Evolutionary conservation across 1,140 invertebrate genomes (phyloP), one percentile per base, ranked within the genome.

Genomic region (Diachasma alloeum): DNA sequence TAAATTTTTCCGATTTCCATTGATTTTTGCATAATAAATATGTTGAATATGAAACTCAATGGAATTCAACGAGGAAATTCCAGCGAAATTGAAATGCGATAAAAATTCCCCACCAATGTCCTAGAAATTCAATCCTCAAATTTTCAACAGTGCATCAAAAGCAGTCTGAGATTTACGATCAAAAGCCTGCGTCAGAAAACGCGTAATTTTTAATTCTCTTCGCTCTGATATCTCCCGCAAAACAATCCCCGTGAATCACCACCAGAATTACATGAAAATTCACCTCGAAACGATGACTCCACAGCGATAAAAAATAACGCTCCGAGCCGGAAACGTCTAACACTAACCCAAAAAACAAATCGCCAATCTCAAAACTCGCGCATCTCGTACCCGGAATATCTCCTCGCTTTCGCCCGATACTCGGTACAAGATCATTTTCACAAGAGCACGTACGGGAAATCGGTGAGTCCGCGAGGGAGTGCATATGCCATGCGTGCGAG

Each of bases 331-430:
- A 53, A 53, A 9, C 48, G 48, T 53, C 48, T 53, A 53, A 19
- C 48, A 53, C 48, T 53, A 19, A 53, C 48, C 48, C 48, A 53
- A 53, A 53, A 53, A 53, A 46, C 10, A 46, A 15, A 46, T 17
- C 15, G 22, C 24, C 59, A 53, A 53, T 53, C 9, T 53, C 22
- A 63, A 63, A 31, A 63, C 59, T 63, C 26, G 59, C 59, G 19
- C 59, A 63, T 26, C 24, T 63, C 59, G 59, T 31, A 63, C 59
- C 59, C 19, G 59, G 59, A 63, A 63, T 63, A 63, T 26, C 59
- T 63, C 59, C 22, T 63, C 59, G 59, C 59, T 63, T 63, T 63
- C 59, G 59, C 59, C 59, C 24, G 59, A 63, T 63, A 63, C 59
- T 31, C 19, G 59, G 59, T 63, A 63, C 19, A 63, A 63, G 59